Evolutionary conservation across 2,888 invertebrate species (phyloP).

Genomic region (Oasisia sp.): DNA sequence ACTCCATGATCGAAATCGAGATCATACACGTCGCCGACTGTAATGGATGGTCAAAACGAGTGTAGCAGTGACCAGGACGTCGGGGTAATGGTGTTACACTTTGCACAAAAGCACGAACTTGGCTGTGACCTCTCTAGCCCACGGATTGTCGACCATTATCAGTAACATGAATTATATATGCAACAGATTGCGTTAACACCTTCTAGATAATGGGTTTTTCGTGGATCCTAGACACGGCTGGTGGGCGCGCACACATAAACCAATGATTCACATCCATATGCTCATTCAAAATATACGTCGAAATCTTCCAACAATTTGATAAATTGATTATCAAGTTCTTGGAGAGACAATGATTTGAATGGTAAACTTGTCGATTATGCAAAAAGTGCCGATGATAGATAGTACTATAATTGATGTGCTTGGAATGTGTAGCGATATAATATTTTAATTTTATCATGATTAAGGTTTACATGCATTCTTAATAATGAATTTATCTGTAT

Average conservation of each 20-base stretch:
- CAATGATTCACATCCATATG: neutral
- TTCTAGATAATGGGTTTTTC: neutral
- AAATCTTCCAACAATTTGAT: neutral
- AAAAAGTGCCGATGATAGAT: too few species aligned
- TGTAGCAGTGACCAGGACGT: neutral
- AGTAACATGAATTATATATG: neutral
- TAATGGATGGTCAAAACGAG: too few species aligned
- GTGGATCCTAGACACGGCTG: neutral
- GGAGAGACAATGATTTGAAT: too few species aligned
- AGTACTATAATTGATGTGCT: too few species aligned
- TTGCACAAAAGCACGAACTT: neutral
- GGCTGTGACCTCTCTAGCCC: neutral
- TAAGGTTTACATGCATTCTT: too few species aligned
- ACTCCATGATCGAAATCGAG: too few species aligned
- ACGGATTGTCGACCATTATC: neutral
- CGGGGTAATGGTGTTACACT: neutral
- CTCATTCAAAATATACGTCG: neutral
- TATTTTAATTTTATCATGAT: too few species aligned
- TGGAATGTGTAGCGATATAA: too few species aligned
- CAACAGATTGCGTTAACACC: conserved; percentile 9
- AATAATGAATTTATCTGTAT: too few species aligned
- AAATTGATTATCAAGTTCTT: neutral
- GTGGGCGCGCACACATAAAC: neutral
- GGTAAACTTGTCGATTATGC: too few species aligned
- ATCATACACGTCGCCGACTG: too few species aligned